These are phyloP conservation scores for Neoarius graeffei DNA, from an alignment of 2,113 vertebrate species.

Conservation along the genomic window DNA sequence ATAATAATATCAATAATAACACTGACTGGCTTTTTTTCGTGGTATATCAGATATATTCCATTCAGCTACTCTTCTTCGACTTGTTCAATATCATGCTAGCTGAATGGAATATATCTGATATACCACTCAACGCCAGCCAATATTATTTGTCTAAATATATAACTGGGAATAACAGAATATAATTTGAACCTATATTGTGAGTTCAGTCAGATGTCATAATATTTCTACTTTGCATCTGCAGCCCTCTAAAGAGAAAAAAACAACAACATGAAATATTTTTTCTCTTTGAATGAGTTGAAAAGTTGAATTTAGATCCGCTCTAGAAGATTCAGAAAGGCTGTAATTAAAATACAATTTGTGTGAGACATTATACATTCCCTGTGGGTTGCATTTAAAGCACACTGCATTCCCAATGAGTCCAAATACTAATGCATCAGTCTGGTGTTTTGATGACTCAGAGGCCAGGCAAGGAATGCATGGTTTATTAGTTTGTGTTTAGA, in stretches of 20 bases:
- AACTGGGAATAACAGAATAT: not conserved
- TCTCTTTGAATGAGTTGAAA: constrained; percentile 57
- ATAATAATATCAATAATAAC: no score
- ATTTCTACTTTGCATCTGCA: not conserved
- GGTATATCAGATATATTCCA: no score
- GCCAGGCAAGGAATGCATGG: constrained; percentile 21
- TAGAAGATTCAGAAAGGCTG: constrained; percentile 64
- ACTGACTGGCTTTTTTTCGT: no score
- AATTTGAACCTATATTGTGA: not conserved
- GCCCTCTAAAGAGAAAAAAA: not conserved
- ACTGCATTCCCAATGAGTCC: constrained; percentile 10
- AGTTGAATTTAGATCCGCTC: constrained; percentile 62
- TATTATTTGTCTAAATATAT: no score
- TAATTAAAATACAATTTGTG: constrained; percentile 68
- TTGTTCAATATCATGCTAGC: no score
- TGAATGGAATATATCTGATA: no score
- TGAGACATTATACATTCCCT: constrained; percentile 53
- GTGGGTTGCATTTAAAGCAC: constrained; percentile 52
- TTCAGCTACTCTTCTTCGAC: no score
- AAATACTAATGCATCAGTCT: constrained; percentile 38
- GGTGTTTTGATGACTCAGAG: constrained; percentile 31
- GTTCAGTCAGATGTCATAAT: not conserved
- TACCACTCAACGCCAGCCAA: no score
- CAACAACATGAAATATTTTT: constrained; percentile 14
- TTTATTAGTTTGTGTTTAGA: constrained; percentile 34